Conservation (phyloP, 2,113 vertebrate species). For the Atrichornis clamosus region DNA sequence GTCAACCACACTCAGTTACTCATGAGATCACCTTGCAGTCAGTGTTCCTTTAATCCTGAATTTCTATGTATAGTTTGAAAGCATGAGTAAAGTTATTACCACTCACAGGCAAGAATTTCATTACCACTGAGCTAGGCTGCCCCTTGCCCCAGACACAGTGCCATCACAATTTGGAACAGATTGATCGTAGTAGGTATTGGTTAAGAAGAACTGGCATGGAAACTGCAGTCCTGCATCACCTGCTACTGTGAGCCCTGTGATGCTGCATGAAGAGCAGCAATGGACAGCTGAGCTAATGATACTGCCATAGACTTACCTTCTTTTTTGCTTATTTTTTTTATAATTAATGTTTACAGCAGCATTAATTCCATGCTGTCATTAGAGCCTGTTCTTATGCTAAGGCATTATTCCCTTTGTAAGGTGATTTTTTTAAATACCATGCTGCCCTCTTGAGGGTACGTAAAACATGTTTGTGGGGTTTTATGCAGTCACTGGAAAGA, state of each 20-base stretch:
- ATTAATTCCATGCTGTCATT: neutral
- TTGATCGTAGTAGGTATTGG: neutral
- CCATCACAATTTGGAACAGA: neutral
- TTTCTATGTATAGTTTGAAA: neutral
- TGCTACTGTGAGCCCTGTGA: neutral
- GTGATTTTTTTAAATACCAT: conserved; percentile 18
- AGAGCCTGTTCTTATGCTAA: neutral
- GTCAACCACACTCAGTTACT: neutral
- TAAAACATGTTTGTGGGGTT: neutral
- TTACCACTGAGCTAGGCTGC: neutral
- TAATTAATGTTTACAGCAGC: neutral
- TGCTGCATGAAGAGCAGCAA: neutral
- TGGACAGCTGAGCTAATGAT: neutral
- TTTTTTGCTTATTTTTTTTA: neutral
- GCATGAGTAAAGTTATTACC: neutral
- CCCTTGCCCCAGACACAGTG: neutral
- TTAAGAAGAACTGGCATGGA: neutral
- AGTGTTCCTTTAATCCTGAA: neutral
- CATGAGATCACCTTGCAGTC: neutral
- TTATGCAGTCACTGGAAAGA: neutral
- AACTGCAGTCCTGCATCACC: neutral
- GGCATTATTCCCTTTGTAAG: neutral
- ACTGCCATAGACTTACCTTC: neutral
- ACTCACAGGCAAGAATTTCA: neutral
- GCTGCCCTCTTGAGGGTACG: conserved; percentile 60